A percentile compares a stretch with the other conserved stretches of the same genome.
phyloP scores from a whole-genome alignment of 2,113 vertebrate species.

The Oenanthe melanoleuca region DNA sequence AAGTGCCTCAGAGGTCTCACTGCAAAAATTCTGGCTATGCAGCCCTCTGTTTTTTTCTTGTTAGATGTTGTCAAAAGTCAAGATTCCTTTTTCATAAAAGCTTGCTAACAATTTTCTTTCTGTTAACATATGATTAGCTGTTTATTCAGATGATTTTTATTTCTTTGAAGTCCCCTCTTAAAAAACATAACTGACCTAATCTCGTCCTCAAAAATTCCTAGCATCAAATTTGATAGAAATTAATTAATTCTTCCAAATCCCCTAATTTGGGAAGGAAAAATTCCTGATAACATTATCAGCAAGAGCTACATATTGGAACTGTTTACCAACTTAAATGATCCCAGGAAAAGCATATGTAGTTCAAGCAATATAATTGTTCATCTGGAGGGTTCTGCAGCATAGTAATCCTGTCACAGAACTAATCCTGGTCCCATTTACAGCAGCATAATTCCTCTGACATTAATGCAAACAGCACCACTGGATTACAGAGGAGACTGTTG shows the following conservation, averaged over 20 bases:
- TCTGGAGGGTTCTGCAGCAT: background rate
- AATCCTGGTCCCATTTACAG: background rate
- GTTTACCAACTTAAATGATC: background rate
- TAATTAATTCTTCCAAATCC: background rate
- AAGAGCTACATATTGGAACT: background rate
- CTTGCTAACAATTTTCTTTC: background rate
- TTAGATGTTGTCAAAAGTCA: background rate
- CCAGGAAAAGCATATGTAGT: background rate
- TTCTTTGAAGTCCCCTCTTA: background rate
- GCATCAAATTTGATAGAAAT: background rate
- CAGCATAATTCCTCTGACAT: background rate
- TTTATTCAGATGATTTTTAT: background rate
- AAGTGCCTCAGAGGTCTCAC: background rate
- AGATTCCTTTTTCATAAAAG: background rate
- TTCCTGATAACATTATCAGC: background rate
- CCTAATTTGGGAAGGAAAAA: background rate
- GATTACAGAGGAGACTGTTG: background rate
- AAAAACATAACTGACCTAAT: background rate
- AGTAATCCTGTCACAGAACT: background rate
- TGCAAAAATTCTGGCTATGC: background rate
- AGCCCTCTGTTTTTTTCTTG: background rate
- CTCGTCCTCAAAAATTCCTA: background rate
- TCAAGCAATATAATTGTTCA: background rate
- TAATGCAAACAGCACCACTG: background rate
- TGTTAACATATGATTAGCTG: background rate